Evolutionary conservation across 2,797 vertebrate genomes (phyloP).

Genomic region (Hemibagrus guttatus): DNA sequence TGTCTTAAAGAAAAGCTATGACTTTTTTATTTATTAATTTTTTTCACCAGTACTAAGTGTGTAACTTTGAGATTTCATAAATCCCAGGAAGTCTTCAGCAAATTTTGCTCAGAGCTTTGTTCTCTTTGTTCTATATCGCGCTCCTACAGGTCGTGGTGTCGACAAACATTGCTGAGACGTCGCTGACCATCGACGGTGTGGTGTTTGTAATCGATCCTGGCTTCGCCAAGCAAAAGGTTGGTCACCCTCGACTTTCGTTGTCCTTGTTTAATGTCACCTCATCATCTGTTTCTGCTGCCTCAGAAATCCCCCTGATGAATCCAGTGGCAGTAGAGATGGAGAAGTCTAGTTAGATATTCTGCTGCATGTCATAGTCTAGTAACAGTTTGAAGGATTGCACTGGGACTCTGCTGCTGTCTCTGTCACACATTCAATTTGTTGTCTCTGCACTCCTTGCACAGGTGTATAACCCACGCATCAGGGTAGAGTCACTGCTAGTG

Average conservation of each 20-base stretch:
- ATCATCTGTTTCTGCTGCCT: conserved; percentile 73
- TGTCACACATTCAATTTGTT: conserved; percentile 47
- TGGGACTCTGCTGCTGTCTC: conserved; percentile 38
- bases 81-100: neutral
- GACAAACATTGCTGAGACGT: conserved; percentile 98
- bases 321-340: conserved; percentile 68
- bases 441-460: conserved; percentile 55
- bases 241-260: conserved; percentile 45
- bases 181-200: conserved; percentile 94
- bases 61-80: neutral
- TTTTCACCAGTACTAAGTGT: neutral
- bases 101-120: neutral
- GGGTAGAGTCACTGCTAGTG: conserved; percentile 96
- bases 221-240: conserved; percentile 98
- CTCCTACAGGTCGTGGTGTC: conserved; percentile 91
- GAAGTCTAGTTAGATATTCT: conserved; percentile 76
- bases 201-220: conserved; percentile 99
- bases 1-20: neutral
- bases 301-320: conserved; percentile 76
- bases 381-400: conserved; percentile 63
- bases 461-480: conserved; percentile 96
- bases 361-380: conserved; percentile 67
- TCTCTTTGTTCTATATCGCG: conserved; percentile 39
- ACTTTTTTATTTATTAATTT: neutral
- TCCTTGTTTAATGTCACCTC: conserved; percentile 68